A percentile compares a stretch with the other conserved stretches of the same genome.
phyloP scores from a whole-genome alignment of 2,888 invertebrate genomes.

The Parnassius mnemosyne region DNA sequence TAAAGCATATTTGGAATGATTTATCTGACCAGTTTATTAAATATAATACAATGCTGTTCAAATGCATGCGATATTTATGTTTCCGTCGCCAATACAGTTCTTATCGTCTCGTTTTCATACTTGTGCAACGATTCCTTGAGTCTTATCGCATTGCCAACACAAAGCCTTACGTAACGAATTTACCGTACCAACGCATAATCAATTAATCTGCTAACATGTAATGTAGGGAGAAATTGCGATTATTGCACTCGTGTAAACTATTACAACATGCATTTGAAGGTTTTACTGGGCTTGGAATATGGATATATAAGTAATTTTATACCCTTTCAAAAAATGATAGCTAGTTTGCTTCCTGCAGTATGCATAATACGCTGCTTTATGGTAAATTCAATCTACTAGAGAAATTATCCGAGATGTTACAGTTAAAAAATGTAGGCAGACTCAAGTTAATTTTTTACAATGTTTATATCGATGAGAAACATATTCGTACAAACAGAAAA shows the following conservation, averaged over 20 bases:
- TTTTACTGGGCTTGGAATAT: no score
- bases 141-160: constrained; percentile 37
- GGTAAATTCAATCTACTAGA: no score
- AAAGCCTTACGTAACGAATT: constrained; percentile 39
- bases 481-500: no score
- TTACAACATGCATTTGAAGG: not conserved
- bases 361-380: no score
- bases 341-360: no score
- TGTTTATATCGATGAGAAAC: no score
- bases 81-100: constrained; percentile 28
- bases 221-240: constrained; percentile 10
- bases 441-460: no score
- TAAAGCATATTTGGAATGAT: not conserved
- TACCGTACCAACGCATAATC: constrained; percentile 28
- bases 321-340: no score
- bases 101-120: constrained; percentile 42
- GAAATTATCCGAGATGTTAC: no score
- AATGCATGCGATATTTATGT: constrained; percentile 29
- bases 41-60: constrained; percentile 22
- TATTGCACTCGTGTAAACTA: not conserved
- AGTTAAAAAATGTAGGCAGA: no score
- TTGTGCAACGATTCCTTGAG: constrained; percentile 39
- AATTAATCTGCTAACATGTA: constrained; percentile 16
- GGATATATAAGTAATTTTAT: no score
- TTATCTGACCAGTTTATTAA: constrained; percentile 10